Base-by-base conservation (phyloP, 2,797 vertebrate species). In the Bucorvus abyssinicus region DNA sequence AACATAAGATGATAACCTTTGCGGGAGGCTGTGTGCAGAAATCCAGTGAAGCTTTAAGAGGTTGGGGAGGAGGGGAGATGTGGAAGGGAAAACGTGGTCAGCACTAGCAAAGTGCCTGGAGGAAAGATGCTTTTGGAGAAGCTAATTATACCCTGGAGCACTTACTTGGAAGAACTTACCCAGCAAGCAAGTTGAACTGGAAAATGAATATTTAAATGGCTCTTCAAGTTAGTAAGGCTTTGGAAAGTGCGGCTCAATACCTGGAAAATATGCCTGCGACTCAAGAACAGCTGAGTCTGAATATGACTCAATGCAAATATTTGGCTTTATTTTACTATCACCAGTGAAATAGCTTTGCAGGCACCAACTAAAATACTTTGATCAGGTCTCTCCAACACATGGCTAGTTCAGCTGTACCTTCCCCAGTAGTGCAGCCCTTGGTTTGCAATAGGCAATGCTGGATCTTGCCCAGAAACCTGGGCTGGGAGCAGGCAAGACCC, bases 141-240 rank as follows among this genome's bases (percentile, higher is more conserved):
- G 56, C 38, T 94, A 91, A 92, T 95, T 93, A 81, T 74, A 79
- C 60, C 89, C 80, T 45, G n/a, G 44, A 89, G 89, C 69, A 79
- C 77, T 89, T 7, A 79, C 77, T 89, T 7, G 7, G 61, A 84
- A 94, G 87, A 96, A 89, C 29, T 65, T 83, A 32, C 34, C 57
- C 20, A 47, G 90, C 56, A 57, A 59, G 79, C 67, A 93, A 77
- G 87, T 34, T 95, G 89, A 81, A 87, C 85, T 21, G 38, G 90
- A 90, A 97, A 96, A 95, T 73, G n/a, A 94, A 47, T 95, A 94
- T 93, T 87, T 94, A 80, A 94, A 95, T 10, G 40, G 59, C 24
- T 92, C n/a, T 86, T 85, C 69, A 90, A 78, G 74, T 55, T 32
- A 75, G 36, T 32, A 59, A 55, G 55, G 30, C 78, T 83, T 50